Percentiles rank a stretch among this genome's conserved stretches.
These are phyloP conservation scores for Pseudochirops cupreus DNA, from an alignment of 2,797 vertebrate genomes.

Conservation along the genomic window DNA sequence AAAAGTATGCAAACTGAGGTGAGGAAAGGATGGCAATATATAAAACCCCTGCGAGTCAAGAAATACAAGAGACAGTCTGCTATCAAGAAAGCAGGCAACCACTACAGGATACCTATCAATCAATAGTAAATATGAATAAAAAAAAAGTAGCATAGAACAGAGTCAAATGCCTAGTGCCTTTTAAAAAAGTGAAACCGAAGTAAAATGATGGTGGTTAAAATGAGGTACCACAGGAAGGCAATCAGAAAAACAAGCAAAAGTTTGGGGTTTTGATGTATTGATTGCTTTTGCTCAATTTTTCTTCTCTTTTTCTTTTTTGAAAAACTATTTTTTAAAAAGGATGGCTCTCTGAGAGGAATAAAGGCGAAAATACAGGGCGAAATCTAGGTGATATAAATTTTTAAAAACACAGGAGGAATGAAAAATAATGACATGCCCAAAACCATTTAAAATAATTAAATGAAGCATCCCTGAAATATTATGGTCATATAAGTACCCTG, in stretches of 20 bases:
- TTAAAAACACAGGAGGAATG: background rate
- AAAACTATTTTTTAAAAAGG: background rate
- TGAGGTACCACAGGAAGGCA: background rate
- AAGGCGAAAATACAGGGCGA: background rate
- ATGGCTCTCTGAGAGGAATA: background rate
- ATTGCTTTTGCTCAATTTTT: background rate
- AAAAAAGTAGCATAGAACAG: background rate
- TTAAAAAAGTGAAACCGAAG: background rate
- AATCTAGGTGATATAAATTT: background rate
- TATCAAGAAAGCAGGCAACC: background rate
- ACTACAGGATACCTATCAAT: no score
- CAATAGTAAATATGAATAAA: background rate
- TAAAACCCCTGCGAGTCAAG: background rate
- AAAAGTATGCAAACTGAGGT: background rate
- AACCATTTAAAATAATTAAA: background rate
- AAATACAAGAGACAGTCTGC: no score
- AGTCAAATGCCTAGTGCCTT: background rate
- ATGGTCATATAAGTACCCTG: background rate
- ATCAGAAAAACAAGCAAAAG: background rate
- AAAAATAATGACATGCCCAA: background rate
- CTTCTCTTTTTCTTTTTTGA: background rate
- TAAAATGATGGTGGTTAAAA: background rate
- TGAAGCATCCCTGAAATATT: background rate
- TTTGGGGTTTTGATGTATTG: background rate
- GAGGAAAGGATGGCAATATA: background rate